phyloP scores from a whole-genome alignment of 2,888 invertebrate genomes.

The Camponotus fellah region DNA sequence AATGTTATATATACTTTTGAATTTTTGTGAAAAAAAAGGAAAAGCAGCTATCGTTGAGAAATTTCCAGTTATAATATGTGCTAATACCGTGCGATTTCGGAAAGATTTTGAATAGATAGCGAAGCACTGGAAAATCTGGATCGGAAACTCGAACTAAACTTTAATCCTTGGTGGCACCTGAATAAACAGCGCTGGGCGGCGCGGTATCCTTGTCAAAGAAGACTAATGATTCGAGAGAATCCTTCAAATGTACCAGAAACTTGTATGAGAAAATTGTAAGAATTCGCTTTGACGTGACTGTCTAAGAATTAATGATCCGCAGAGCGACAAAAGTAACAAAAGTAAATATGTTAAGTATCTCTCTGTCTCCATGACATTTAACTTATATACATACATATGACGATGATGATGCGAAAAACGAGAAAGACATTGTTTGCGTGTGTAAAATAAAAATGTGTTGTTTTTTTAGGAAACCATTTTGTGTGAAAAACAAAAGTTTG shows the following conservation, averaged over 20 bases:
- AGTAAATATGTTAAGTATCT: neutral
- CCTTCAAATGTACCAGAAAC: conserved; percentile 42
- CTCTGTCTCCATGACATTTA: neutral
- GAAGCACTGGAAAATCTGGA: conserved; percentile 5
- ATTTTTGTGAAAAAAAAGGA: neutral
- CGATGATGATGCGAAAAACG: neutral
- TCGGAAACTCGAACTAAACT: conserved; percentile 62
- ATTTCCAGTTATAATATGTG: conserved; percentile 57
- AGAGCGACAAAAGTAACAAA: neutral
- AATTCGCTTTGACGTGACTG: neutral
- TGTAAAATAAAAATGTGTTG: neutral
- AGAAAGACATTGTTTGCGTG: neutral
- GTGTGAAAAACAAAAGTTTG: neutral
- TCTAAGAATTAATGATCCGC: conserved; percentile 12
- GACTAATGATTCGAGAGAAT: conserved; percentile 70
- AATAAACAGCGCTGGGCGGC: conserved; percentile 66
- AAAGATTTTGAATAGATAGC: conserved; percentile 32
- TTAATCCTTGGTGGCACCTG: conserved; percentile 73
- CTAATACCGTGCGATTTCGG: conserved; percentile 57
- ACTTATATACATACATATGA: neutral
- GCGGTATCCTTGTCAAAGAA: conserved; percentile 58
- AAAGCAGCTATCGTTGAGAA: neutral
- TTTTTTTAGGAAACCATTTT: neutral
- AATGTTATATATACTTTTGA: neutral
- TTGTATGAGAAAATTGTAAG: conserved; percentile 28